A percentile compares a stretch with the other conserved stretches of the same genome.
These are phyloP conservation scores for Diogma glabrata DNA, from an alignment of 2,888 invertebrate species.

Conservation along the genomic window DNA sequence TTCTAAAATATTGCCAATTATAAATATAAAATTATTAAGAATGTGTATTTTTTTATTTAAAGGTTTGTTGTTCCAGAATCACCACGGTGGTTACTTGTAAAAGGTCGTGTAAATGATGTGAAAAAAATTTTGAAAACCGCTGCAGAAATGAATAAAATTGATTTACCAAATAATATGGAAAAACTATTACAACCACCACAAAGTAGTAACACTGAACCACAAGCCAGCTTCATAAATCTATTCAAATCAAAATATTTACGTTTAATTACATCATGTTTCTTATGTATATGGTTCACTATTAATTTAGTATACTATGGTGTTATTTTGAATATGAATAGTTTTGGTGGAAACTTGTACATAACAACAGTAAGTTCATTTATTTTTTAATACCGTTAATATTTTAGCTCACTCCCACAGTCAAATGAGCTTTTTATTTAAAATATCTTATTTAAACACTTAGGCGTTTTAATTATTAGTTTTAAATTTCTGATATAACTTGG, in stretches of 20 bases:
- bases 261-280: slow-evolving; percentile 56
- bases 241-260: slow-evolving; percentile 52
- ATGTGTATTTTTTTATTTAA: slow-evolving; percentile 17
- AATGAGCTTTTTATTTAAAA: too few species aligned
- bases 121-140: slow-evolving; percentile 51
- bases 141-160: slow-evolving; percentile 50
- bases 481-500: too few species aligned
- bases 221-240: slow-evolving; percentile 49
- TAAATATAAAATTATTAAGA: too few species aligned
- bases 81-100: slow-evolving; percentile 62
- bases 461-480: not conserved
- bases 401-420: too few species aligned
- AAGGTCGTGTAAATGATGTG: slow-evolving; percentile 59
- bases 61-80: slow-evolving; percentile 73
- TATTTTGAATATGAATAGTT: slow-evolving; percentile 60
- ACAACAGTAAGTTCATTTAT: slow-evolving; percentile 47
- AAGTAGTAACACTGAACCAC: slow-evolving; percentile 37
- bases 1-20: too few species aligned
- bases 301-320: slow-evolving; percentile 41
- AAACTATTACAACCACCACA: slow-evolving; percentile 47
- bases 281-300: slow-evolving; percentile 65
- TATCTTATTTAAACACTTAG: not conserved
- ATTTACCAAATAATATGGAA: slow-evolving; percentile 55
- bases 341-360: slow-evolving; percentile 62
- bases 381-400: not conserved